These are phyloP conservation scores for Dendroctonus ponderosae DNA, from an alignment of 1,140 invertebrate genomes.

Conservation along the genomic window DNA sequence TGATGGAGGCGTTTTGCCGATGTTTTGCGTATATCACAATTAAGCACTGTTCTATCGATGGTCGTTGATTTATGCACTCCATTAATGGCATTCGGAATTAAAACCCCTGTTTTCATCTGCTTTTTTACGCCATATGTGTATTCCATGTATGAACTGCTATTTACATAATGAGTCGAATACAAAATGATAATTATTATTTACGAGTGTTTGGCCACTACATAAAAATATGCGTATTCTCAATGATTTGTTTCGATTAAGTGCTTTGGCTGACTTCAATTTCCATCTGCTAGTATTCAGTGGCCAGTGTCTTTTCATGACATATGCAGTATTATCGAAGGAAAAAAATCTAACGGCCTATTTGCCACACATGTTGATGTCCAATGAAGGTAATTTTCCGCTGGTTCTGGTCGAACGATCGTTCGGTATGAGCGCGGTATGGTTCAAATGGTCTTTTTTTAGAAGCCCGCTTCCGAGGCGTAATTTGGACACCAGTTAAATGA, in stretches of 20 bases:
- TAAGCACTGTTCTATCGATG: conserved; percentile 42
- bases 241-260: no score
- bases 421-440: not conserved
- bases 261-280: no score
- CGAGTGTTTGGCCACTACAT: no score
- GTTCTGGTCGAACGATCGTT: not conserved
- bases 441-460: no score
- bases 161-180: no score
- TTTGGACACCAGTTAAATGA: no score
- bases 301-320: not conserved
- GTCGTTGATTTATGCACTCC: conserved; percentile 36
- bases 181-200: no score
- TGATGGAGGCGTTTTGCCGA: conserved; percentile 31
- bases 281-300: no score
- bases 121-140: not conserved
- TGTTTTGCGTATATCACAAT: conserved; percentile 40
- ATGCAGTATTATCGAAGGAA: not conserved
- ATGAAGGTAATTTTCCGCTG: not conserved
- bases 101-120: not conserved
- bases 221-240: no score
- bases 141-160: no score
- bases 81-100: conserved; percentile 24
- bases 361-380: not conserved
- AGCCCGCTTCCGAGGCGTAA: no score
- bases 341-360: conserved; percentile 1